phyloP scores from a whole-genome alignment of 2,797 vertebrate genomes.

The Anomalospiza imberbis region DNA sequence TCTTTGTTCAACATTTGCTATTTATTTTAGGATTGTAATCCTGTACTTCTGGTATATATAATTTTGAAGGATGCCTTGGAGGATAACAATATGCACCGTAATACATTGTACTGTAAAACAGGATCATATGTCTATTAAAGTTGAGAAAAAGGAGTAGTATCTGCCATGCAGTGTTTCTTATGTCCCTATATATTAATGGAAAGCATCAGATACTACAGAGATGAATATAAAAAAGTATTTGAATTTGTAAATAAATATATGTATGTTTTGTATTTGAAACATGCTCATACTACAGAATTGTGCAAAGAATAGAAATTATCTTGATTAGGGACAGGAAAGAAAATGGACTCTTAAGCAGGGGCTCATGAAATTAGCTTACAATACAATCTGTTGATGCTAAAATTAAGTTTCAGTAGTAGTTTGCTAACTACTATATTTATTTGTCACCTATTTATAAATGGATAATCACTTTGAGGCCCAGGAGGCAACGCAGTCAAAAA shows the following conservation, averaged over 20 bases:
- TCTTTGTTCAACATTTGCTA: background rate
- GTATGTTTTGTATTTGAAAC: background rate
- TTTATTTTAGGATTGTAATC: background rate
- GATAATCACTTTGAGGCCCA: background rate
- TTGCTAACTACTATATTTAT: background rate
- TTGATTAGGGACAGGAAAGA: background rate
- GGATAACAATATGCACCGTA: background rate
- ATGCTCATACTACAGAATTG: background rate
- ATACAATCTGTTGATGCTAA: background rate
- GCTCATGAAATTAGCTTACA: background rate
- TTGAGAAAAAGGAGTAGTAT: background rate
- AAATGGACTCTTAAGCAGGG: background rate
- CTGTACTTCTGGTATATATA: background rate
- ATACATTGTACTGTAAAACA: background rate
- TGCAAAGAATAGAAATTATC: background rate
- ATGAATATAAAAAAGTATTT: background rate
- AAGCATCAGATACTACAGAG: background rate
- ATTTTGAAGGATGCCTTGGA: background rate
- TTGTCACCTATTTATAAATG: background rate
- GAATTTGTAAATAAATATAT: background rate
- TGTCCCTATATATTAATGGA: background rate
- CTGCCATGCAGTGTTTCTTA: background rate
- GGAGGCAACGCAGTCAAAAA: background rate
- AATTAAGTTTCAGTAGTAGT: background rate
- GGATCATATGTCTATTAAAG: background rate